Base-by-base conservation (phyloP, 2,888 invertebrate species). In the Ametastegia equiseti region DNA sequence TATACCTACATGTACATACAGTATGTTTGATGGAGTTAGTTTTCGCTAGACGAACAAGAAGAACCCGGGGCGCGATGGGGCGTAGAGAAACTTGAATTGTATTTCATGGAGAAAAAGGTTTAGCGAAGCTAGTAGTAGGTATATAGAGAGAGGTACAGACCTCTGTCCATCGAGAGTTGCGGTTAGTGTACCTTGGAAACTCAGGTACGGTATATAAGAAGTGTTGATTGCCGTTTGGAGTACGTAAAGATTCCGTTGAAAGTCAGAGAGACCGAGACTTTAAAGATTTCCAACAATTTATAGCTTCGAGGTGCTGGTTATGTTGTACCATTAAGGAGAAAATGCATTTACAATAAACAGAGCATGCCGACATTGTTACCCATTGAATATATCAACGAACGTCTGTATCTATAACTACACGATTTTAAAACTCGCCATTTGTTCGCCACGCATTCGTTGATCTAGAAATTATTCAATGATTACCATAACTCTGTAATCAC, bases 331-430 rank as follows among this genome's bases (percentile, higher is more conserved):
- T 65, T 65, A 47, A 71, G 47, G 71, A 71, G 71, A 71, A 71
- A 71, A 54, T 75, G 54, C 54, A 75, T 75, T 36, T 23, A 13
- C 7, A 4, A 23, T 13, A 75, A 75, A 50, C 75, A 75, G 75
- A 75, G 75, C 75, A 36, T 50, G 54, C 36, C 75, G 75, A 75
- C 75, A 75, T 75, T 75, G 75, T 75, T 75, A 50, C 75, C 54
- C 50, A 75, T 75, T 75, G 75, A 54, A 75, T 54, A n/a, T n/a
- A 54, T 54, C 54, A 75, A 36, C 54, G 36, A 54, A n/a, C 67
- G 15, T 13, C n/a, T 33, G 27, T 67, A n/a, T 5, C 39, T 36
- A 30, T 63, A 23, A 7, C 30, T 71, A 71, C n/a, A n/a, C n/a
- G n/a, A n/a, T 71, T 71, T 42, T 47, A 11, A n/a, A 47, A 47